Base-by-base conservation (phyloP, 2,797 vertebrate genomes). In the Ctenosaura bakeri region DNA sequence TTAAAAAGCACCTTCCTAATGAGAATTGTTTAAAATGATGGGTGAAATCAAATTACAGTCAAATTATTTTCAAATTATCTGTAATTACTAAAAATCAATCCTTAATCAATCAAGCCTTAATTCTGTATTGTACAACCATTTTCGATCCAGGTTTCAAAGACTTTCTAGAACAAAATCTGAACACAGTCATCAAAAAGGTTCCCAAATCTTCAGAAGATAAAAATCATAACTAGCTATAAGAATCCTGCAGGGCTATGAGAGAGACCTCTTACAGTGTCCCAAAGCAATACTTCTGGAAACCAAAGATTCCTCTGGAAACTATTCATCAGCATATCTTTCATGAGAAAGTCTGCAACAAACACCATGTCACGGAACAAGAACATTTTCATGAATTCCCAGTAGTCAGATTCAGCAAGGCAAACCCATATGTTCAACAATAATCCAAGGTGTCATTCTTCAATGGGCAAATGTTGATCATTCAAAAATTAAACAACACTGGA, bases 31-130 rank as follows among this genome's bases (percentile, higher is more conserved):
- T 88, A 83, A 83, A 54, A 42, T 59, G 66, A 74, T 2, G 3
- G 32, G 0, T 5, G 76, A 6, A 42, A 78, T 18, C 0, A 0
- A 74, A 0, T 2, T 4, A 4, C 0, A 0, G 54, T 78, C 66
- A 82, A n/a, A 0, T 29, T 0, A 42, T 42, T 3, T 1, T 42
- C 42, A 46, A 3, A 46, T 46, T 46, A 1, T 1, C 16, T 73
- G 1, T 18, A 6, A 0, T 4, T 81, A 62, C 26, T 38, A 64
- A 71, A 18, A 52, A 35, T 1, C 0, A 1, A 0, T 2, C 7
- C 2, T 46, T 46, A 46, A 46, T 46, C 42, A 46, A 35, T 0
- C 0, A 9, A 59, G 24, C 5, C 18, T 24, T 0, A 0, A 0
- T 0, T 88, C n/a, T 82, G 24, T 9, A 82, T 38, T 32, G 1